These are phyloP conservation scores for Arvicanthis niloticus DNA, from an alignment of 2,113 vertebrate species.

Conservation along the genomic window DNA sequence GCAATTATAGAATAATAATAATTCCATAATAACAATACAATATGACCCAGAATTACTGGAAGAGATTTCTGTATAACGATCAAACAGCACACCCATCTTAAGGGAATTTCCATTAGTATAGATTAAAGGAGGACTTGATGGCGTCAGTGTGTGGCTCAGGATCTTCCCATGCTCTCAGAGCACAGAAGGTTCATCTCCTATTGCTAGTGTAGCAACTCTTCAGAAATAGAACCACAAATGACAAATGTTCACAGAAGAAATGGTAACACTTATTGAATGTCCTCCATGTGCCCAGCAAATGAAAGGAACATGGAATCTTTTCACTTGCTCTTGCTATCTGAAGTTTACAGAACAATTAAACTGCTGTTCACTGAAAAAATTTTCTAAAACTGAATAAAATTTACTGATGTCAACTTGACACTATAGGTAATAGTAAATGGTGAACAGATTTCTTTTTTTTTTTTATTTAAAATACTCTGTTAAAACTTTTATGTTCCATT, in stretches of 20 bases:
- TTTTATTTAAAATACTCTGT: constrained; percentile 31
- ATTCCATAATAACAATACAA: background rate
- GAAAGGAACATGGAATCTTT: background rate
- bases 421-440: background rate
- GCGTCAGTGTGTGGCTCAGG: background rate
- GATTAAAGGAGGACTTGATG: background rate
- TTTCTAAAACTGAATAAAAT: constrained; percentile 29
- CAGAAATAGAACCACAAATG: background rate
- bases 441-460: background rate
- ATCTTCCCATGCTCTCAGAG: background rate
- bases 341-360: constrained; percentile 11
- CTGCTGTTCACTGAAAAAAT: background rate
- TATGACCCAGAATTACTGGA: background rate
- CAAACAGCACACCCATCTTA: background rate
- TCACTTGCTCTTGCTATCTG: background rate
- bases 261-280: background rate
- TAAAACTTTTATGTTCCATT: background rate
- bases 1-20: background rate
- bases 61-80: background rate
- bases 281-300: background rate
- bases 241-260: background rate
- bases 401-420: background rate
- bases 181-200: background rate
- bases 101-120: background rate
- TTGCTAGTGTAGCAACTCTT: background rate